Percentiles rank a stretch among this genome's conserved stretches.
Evolutionary conservation across 1,140 invertebrate species (phyloP).

Genomic region (Neodiprion pinetum): DNA sequence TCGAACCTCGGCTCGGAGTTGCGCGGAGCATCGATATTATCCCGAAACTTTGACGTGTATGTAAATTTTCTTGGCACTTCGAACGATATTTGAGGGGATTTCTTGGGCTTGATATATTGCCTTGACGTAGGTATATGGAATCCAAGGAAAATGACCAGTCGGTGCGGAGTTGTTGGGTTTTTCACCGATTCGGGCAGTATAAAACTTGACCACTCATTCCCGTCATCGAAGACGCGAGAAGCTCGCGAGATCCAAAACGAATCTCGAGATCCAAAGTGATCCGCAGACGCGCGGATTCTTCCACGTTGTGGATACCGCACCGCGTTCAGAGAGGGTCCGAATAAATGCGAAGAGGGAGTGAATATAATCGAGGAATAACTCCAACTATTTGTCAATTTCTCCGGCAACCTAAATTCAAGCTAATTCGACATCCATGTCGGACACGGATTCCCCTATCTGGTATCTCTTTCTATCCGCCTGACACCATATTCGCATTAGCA

Average conservation of each 20-base stretch:
- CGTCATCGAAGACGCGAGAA: not conserved
- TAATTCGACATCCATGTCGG: constrained; percentile 65
- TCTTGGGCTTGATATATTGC: not conserved
- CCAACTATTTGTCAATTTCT: constrained; percentile 61
- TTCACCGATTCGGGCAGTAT: not conserved
- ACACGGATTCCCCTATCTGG: constrained; percentile 63
- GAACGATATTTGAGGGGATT: not conserved
- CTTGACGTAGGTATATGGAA: not conserved
- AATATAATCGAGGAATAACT: constrained; percentile 62
- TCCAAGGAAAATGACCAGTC: no score
- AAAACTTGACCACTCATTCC: not conserved
- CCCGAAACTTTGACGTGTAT: not conserved
- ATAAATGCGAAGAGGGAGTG: not conserved
- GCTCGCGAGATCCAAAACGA: not conserved
- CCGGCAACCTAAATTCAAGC: constrained; percentile 64
- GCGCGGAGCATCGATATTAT: no score
- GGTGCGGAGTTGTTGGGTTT: no score
- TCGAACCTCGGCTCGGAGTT: no score
- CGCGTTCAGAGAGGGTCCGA: no score
- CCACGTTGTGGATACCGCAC: no score
- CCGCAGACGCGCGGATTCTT: no score
- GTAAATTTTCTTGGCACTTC: constrained; percentile 1
- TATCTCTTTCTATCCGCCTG: constrained; percentile 65
- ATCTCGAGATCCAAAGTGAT: not conserved
- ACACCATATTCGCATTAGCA: constrained; percentile 65